phyloP scores from a whole-genome alignment of 92 coral and sea anemone genomes.

The Phenganax stokvisi region DNA sequence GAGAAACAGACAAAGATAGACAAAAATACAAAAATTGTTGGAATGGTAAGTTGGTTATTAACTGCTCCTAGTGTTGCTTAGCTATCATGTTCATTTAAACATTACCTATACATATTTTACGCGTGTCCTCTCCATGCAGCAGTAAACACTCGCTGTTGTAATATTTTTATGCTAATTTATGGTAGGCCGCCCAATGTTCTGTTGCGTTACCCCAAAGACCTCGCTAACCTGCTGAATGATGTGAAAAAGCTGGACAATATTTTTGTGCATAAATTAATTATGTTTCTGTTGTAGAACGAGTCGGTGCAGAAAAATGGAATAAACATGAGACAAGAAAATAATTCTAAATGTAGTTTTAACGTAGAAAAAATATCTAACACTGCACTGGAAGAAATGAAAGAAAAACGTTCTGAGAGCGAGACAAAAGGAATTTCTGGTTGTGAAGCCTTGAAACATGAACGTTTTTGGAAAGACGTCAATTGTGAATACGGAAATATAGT shows the following conservation, averaged over 20 bases:
- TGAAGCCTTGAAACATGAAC: background rate
- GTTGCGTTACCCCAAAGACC: too few species aligned
- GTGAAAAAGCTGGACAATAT: too few species aligned
- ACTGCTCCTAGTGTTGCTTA: background rate
- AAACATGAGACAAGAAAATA: background rate
- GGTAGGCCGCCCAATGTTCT: too few species aligned
- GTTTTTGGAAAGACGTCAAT: background rate
- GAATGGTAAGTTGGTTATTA: constrained; percentile 9
- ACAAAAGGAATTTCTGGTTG: background rate
- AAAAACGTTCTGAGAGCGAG: background rate
- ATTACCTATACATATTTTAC: too few species aligned
- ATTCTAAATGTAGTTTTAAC: background rate
- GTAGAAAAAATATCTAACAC: background rate
- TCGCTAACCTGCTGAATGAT: too few species aligned
- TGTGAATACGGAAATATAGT: background rate
- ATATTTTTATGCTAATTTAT: too few species aligned
- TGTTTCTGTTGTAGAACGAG: too few species aligned
- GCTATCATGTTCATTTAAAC: too few species aligned
- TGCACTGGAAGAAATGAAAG: background rate
- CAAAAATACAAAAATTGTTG: background rate
- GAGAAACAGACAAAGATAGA: constrained; percentile 14
- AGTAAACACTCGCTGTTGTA: too few species aligned
- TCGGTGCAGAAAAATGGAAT: constrained; percentile 7
- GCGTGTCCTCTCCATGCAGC: too few species aligned
- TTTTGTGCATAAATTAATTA: too few species aligned